Conservation (phyloP, 2,113 vertebrate genomes). For the Scytalopus superciliaris region DNA sequence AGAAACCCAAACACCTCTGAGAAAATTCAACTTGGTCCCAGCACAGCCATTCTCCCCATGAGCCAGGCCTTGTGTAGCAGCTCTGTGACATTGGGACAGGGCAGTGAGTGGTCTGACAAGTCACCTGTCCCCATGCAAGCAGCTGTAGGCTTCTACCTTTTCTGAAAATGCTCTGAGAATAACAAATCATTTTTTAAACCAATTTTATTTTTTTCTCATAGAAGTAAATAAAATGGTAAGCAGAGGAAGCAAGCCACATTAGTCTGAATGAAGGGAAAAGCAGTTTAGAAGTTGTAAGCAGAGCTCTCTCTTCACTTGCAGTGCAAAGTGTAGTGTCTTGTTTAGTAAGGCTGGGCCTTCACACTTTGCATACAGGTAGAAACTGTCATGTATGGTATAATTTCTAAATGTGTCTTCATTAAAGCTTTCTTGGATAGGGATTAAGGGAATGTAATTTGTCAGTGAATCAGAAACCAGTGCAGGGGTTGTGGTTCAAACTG, state of each 20-base stretch:
- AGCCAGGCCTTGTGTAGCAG: not conserved
- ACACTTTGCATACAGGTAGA: not conserved
- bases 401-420: constrained; percentile 31
- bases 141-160: not conserved
- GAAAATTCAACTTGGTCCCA: not conserved
- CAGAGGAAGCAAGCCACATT: not conserved
- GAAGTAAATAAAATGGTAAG: not conserved
- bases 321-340: not conserved
- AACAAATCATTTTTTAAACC: not conserved
- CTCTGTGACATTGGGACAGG: fast-evolving
- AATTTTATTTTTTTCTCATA: not conserved
- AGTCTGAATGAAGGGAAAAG: not conserved
- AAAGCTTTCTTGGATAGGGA: constrained; percentile 8
- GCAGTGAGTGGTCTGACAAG: not conserved
- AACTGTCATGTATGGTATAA: not conserved
- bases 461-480: constrained; percentile 45
- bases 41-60: fast-evolving
- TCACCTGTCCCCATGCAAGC: fast-evolving
- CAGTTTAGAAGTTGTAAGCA: not conserved
- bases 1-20: not conserved
- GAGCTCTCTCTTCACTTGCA: not conserved
- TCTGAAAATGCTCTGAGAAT: not conserved
- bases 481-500: constrained; percentile 76
- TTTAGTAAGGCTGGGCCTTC: not conserved
- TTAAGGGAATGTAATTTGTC: constrained; percentile 60